These are phyloP conservation scores for Drosophila bocki DNA, from an alignment of 1,140 invertebrate genomes.

Conservation along the genomic window DNA sequence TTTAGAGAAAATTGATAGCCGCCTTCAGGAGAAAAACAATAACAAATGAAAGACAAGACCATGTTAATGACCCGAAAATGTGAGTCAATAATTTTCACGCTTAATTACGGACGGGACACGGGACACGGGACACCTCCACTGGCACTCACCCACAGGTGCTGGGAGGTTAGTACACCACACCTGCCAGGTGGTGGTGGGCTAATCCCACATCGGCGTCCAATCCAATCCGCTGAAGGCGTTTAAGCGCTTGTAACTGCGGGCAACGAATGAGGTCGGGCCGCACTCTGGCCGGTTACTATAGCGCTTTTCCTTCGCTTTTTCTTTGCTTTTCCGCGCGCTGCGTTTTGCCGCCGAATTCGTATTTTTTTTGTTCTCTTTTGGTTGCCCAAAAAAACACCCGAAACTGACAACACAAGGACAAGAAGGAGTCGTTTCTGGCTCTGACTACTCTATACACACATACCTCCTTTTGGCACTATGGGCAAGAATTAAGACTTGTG, in stretches of 20 bases:
- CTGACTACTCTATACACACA: background rate
- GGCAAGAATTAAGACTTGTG: background rate
- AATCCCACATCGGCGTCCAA: conserved; percentile 43
- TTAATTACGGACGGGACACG: conserved; percentile 46
- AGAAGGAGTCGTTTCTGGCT: conserved; percentile 45
- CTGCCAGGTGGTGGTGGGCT: conserved; percentile 19
- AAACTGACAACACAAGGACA: conserved; percentile 71
- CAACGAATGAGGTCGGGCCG: conserved; percentile 77
- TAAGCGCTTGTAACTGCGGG: conserved; percentile 78
- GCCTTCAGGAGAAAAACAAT: conserved; percentile 1
- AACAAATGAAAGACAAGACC: conserved; percentile 30
- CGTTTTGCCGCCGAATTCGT: conserved; percentile 31
- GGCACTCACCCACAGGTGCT: conserved; percentile 22
- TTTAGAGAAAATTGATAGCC: conserved; percentile 10
- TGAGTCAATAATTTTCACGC: conserved; percentile 35
- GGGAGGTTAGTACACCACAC: background rate
- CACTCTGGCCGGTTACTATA: conserved; percentile 41
- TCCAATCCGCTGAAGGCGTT: conserved; percentile 53
- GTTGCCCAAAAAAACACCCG: conserved; percentile 70
- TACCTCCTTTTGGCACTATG: conserved; percentile 29
- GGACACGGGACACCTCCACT: background rate
- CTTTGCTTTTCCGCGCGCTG: conserved; percentile 13
- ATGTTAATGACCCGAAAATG: conserved; percentile 53
- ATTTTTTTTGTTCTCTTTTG: conserved; percentile 54
- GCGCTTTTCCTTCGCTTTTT: conserved; percentile 60